Conservation (phyloP, 2,113 vertebrate species). For the Chinchilla lanigera region DNA sequence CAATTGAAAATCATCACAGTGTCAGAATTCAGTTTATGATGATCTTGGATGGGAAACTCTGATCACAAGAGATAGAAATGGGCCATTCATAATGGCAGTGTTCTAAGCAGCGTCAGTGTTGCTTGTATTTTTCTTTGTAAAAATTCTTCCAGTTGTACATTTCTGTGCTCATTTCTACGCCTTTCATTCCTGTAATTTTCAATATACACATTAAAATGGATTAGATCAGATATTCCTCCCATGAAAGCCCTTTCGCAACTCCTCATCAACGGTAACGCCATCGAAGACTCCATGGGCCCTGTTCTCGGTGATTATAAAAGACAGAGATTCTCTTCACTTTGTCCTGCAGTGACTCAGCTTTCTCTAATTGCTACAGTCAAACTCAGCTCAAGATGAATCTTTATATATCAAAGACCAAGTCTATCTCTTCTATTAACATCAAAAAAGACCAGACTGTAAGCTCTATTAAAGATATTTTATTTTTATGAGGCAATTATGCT, state of each 20-base stretch:
- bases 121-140: neutral
- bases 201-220: neutral
- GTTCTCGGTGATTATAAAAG: neutral
- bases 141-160: neutral
- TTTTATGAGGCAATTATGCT: neutral
- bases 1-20: neutral
- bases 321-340: neutral
- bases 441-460: neutral
- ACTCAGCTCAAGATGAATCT: neutral
- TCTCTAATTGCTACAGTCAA: neutral
- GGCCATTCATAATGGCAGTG: neutral
- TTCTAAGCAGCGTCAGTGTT: neutral
- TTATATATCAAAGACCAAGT: neutral
- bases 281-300: neutral
- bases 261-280: neutral
- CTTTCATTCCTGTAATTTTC: neutral
- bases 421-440: neutral
- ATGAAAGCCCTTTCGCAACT: neutral
- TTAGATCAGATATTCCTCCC: neutral
- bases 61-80: neutral
- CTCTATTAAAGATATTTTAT: neutral
- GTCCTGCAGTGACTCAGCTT: neutral
- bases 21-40: neutral
- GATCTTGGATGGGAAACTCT: neutral
- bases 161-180: neutral